Conservation (phyloP, 53 echinoderm and acorn worm species). For the Crossaster papposus region DNA sequence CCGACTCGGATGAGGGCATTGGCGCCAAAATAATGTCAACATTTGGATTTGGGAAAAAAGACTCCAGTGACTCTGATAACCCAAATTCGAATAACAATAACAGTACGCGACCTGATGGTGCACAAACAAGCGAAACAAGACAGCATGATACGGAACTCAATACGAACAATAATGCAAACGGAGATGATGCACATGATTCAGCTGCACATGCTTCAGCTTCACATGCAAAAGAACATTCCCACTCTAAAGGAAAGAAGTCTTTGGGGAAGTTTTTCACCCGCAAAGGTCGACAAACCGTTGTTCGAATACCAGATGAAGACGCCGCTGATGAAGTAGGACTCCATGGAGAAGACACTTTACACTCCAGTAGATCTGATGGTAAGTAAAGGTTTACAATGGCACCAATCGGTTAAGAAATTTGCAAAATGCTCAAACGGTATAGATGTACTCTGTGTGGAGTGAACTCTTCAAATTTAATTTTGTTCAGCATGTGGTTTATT, state of each 20-base stretch:
- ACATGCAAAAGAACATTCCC: constrained; percentile 68
- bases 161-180: constrained; percentile 91
- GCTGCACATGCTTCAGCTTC: constrained; percentile 43
- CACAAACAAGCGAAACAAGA: constrained; percentile 13
- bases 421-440: neutral
- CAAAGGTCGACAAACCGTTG: constrained; percentile 76
- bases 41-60: constrained; percentile 61
- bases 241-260: constrained; percentile 71
- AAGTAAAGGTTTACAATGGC: neutral
- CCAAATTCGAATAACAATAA: constrained; percentile 91
- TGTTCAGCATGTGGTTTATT: neutral
- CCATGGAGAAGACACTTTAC: neutral
- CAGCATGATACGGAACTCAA: constrained; percentile 63
- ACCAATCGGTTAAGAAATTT: neutral
- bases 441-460: too few relatives aligned
- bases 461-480: neutral
- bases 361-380: constrained; percentile 40
- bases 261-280: constrained; percentile 84
- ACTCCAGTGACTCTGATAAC: constrained; percentile 61
- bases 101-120: constrained; percentile 64
- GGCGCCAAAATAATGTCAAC: constrained; percentile 56
- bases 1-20: constrained; percentile 58
- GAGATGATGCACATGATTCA: constrained; percentile 63
- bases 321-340: neutral
- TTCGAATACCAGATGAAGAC: constrained; percentile 85